A percentile compares a stretch with the other conserved stretches of the same genome.
phyloP scores from a whole-genome alignment of 2,113 vertebrate species.

The Grammomys dolichurus region DNA sequence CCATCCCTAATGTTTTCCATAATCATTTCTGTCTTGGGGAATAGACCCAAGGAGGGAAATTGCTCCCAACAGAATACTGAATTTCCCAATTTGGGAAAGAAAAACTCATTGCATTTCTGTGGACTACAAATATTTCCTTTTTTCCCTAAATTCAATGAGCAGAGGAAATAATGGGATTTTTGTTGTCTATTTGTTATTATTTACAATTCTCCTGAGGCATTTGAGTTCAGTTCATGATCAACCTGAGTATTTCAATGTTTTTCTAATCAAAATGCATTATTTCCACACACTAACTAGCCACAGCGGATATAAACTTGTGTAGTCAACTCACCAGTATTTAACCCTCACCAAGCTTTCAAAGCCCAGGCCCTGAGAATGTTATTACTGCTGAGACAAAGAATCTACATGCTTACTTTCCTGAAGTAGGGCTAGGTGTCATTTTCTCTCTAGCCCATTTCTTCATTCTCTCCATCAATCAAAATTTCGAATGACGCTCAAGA shows the following conservation, averaged over 20 bases:
- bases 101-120: background rate
- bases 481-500: background rate
- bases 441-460: background rate
- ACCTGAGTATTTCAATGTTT: background rate
- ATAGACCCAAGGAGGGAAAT: background rate
- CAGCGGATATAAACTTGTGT: background rate
- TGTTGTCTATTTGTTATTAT: background rate
- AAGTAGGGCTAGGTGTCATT: background rate
- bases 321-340: background rate
- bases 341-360: slow-evolving; percentile 10
- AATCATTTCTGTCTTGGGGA: background rate
- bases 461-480: background rate
- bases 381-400: background rate
- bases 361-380: background rate
- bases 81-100: slow-evolving; percentile 11
- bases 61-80: background rate
- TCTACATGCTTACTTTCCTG: background rate
- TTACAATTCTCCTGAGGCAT: slow-evolving; percentile 1
- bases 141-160: background rate
- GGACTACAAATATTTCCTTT: background rate
- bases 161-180: background rate
- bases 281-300: background rate
- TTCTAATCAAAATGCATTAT: background rate
- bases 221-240: background rate
- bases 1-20: background rate